Conservation (phyloP, 2,797 vertebrate species). For the Enteromius fasciolatus region DNA sequence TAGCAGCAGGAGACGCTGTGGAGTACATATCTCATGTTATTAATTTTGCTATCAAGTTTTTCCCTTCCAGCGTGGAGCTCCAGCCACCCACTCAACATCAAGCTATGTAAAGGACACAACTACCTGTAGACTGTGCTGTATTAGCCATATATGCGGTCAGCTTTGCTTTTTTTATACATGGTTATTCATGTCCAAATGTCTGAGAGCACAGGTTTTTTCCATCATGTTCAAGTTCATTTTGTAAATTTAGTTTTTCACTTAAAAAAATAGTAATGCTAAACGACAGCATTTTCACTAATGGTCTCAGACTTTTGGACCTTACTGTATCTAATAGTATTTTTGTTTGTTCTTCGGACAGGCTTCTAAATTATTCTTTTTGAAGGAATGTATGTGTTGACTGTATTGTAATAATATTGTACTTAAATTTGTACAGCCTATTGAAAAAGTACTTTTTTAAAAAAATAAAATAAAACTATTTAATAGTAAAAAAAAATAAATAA, state of each 20-base stretch:
- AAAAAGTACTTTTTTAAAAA: constrained; percentile 51
- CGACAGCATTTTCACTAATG: neutral
- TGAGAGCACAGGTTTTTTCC: neutral
- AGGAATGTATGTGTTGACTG: constrained; percentile 52
- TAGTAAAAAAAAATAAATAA: neutral
- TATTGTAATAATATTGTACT: constrained; percentile 38
- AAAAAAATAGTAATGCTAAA: neutral
- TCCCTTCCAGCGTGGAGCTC: constrained; percentile 62
- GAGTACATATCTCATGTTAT: constrained; percentile 73
- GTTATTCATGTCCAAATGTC: neutral
- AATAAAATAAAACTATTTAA: neutral
- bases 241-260: neutral
- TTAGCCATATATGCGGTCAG: neutral
- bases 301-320: neutral
- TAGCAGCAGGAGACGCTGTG: constrained; percentile 67
- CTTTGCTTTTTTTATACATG: constrained; percentile 3
- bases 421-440: constrained; percentile 63
- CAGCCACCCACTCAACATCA: constrained; percentile 50
- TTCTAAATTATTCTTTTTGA: constrained; percentile 48
- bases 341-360: neutral
- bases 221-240: neutral
- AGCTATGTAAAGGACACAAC: constrained; percentile 53
- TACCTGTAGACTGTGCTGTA: constrained; percentile 8
- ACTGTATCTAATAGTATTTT: constrained; percentile 1
- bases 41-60: constrained; percentile 74